phyloP scores from a whole-genome alignment of 2,888 invertebrate species.

The Cephonodes hylas region DNA sequence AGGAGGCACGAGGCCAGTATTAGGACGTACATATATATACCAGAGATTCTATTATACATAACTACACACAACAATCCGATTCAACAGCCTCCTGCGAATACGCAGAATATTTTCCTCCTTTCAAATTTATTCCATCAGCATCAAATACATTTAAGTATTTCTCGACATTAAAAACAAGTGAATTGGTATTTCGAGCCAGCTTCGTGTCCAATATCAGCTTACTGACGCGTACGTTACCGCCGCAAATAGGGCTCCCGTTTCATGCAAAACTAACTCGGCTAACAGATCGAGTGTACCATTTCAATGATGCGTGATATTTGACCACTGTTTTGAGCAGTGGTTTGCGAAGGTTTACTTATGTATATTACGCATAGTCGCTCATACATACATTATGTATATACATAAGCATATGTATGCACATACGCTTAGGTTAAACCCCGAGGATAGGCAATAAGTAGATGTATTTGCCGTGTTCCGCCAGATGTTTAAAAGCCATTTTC shows the following conservation, averaged over 20 bases:
- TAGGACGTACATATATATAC: too few relatives aligned
- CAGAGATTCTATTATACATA: too few relatives aligned
- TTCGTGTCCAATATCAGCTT: neutral
- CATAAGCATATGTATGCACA: too few relatives aligned
- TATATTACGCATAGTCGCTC: neutral
- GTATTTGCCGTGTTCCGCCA: neutral
- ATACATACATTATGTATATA: too few relatives aligned
- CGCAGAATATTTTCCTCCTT: too few relatives aligned
- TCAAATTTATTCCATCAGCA: too few relatives aligned
- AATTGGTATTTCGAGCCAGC: neutral
- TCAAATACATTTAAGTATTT: too few relatives aligned
- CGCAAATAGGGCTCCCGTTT: neutral
- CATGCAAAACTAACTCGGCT: neutral
- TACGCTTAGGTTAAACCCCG: too few relatives aligned
- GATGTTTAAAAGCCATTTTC: neutral
- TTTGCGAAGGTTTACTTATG: neutral
- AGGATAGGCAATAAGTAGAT: neutral
- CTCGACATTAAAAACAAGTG: neutral
- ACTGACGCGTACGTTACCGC: neutral
- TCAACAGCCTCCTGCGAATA: too few relatives aligned
- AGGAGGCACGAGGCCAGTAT: too few relatives aligned
- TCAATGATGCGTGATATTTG: slow-evolving; percentile 4
- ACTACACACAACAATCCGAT: too few relatives aligned
- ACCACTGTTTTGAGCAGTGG: neutral
- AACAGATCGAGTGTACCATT: neutral